Evolutionary conservation across 2,888 invertebrate species (phyloP), one percentile per base, ranked within the genome.

Genomic region (Synanthedon vespiformis): DNA sequence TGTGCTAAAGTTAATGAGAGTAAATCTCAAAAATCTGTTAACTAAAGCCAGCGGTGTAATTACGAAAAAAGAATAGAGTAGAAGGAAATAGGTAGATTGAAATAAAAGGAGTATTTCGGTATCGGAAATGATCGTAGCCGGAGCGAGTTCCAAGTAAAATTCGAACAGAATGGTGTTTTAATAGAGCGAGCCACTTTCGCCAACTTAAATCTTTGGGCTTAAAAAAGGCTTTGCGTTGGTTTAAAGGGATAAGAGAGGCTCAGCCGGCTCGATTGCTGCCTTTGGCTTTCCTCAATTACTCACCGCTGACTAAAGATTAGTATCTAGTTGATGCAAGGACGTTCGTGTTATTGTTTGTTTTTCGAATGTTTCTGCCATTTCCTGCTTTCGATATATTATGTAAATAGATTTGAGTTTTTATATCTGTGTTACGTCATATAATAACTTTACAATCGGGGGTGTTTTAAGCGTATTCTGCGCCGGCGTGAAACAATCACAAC

Each of bases 131-230:
- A 40, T 53, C 18, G 51, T 40, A 52, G 40, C 34, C 53, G 52
- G 56, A 61, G 59, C 58, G 60, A 60, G 56, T 67, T 64, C 60
- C 55, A 67, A 71, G 67, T 70, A 67, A 70, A 73, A 72, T 70
- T 73, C 74, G 72, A 73, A 74, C 72, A 69, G 74, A 76, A 84
- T 82, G 74, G 76, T 72, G 74, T 83, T 84, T 84, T 85, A 84
- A 85, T 85, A 84, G 82, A 86, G 81, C 78, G 72, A 68, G 75
- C 75, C 78, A 83, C 81, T 86, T 85, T 84, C 80, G 74, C 82
- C 80, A 86, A 85, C 85, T 86, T 85, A 83, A 86, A 86, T 80
- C 85, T 85, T 82, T 77, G 67, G 82, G 85, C 85, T 85, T 85
- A 84, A 85, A 84, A 85, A 85, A 85, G 84, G 85, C 86, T 86